Conservation (phyloP, 2,113 vertebrate species). For the Gopherus flavomarginatus region DNA sequence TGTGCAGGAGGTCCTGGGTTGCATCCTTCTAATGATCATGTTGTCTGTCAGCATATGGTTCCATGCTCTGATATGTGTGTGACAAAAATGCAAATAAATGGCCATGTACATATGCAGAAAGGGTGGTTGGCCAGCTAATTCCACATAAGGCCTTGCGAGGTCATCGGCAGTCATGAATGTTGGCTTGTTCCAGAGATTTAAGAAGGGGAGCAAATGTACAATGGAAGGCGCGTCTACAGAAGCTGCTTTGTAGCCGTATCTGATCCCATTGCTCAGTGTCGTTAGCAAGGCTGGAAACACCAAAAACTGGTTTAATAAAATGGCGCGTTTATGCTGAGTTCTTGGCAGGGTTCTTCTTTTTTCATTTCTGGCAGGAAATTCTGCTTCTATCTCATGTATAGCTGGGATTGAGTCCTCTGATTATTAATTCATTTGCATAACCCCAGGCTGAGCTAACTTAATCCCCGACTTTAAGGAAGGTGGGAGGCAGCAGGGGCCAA, state of each 20-base stretch:
- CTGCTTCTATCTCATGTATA: background rate
- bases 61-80: background rate
- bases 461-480: background rate
- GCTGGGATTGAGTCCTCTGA: background rate
- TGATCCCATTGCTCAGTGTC: background rate
- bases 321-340: accelerated
- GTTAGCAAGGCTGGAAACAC: accelerated
- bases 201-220: background rate
- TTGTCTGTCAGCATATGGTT: background rate
- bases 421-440: background rate
- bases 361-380: background rate
- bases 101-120: background rate
- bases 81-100: background rate
- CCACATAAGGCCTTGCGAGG: accelerated
- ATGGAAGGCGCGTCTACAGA: accelerated
- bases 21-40: background rate
- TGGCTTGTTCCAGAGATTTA: accelerated
- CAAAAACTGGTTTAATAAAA: accelerated
- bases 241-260: background rate
- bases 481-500: background rate
- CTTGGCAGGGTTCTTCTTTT: background rate
- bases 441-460: background rate
- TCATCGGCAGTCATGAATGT: background rate
- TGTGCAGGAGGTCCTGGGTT: background rate
- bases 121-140: accelerated